Evolutionary conservation across 2,888 invertebrate species (phyloP).

Genomic region (Gisinianus flammeolus): DNA sequence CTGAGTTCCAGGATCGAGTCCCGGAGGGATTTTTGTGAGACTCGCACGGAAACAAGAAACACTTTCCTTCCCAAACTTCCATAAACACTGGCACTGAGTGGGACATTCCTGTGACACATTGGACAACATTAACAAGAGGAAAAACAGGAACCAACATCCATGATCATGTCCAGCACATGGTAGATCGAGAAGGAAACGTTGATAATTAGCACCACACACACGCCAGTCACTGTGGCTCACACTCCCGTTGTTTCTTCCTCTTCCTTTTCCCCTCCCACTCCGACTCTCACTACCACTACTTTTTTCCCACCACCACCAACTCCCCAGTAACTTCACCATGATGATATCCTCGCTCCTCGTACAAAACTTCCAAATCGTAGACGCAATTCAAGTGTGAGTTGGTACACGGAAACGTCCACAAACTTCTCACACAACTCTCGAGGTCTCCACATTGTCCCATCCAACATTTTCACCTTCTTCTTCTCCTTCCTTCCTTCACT

Average conservation of each 20-base stretch:
- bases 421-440: too few relatives aligned
- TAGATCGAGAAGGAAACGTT: not conserved
- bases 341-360: not conserved
- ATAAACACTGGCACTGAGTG: constrained; percentile 80
- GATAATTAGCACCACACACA: constrained; percentile 2
- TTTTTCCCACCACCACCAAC: not conserved
- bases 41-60: constrained; percentile 76
- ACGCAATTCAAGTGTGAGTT: not conserved
- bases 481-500: constrained; percentile 17
- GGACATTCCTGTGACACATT: constrained; percentile 59
- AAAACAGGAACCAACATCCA: constrained; percentile 25
- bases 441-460: not conserved
- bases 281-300: not conserved
- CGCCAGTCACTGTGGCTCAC: not conserved
- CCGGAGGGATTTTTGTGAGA: constrained; percentile 74
- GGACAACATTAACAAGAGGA: constrained; percentile 41
- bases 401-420: too few relatives aligned
- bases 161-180: not conserved
- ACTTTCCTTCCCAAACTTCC: constrained; percentile 86
- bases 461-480: constrained; percentile 11
- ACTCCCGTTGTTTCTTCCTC: not conserved
- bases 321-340: constrained; percentile 9
- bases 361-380: not conserved
- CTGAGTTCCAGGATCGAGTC: constrained; percentile 77
- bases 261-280: constrained; percentile 10